Base-by-base conservation (phyloP, 2,888 invertebrate species). In the Protodeltote pygarga region DNA sequence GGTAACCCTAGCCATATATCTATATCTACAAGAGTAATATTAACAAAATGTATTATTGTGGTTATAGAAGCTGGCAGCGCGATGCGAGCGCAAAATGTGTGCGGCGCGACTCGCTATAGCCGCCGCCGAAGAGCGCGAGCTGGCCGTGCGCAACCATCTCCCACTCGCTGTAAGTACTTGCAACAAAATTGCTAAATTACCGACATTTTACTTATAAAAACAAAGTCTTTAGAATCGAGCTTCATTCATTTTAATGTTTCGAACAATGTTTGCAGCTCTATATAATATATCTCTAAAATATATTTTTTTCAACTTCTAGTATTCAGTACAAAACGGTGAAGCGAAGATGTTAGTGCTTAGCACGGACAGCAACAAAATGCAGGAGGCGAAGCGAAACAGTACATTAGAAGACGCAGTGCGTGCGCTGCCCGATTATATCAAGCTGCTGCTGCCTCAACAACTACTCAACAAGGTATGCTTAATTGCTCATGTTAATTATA, bases 71-170 rank as follows among this genome's bases (percentile, higher is more conserved):
- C 61, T 92, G 75, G 91, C 91, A 67, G 86, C 85, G 68, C 88
- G 89, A 15, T 91, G 91, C 68, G 92, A 91, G 75, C 88, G 91
- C 47, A 90, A 89, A 70, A 89, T 91, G 88, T 89, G 88, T 38
- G 91, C 90, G 67, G 92, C 92, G 73, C 84, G 90, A 10, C 81
- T 88, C 27, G 91, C 91, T 48, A 89, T 91, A 68, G 80, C 89
- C 33, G 83, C 89, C 11, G 92, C 91, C 9, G 92, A 92, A 73
- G 89, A 91, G 57, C 81, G 91, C 21, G 92, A 92, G 63, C 80
- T 79, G 20, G 65, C 84, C 39, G 81, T 87, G 11, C 65, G 89
- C 24, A 81, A 70, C 52, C 88, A 85, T 16, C 77, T 91, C 49
- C 91, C 91, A 28, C 83, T 92, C 19, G 81, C 91, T 20, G 91